A percentile compares a stretch with the other conserved stretches of the same genome.
These are phyloP conservation scores for Nyctereutes procyonoides DNA, from an alignment of 2,113 vertebrate genomes.

Conservation along the genomic window DNA sequence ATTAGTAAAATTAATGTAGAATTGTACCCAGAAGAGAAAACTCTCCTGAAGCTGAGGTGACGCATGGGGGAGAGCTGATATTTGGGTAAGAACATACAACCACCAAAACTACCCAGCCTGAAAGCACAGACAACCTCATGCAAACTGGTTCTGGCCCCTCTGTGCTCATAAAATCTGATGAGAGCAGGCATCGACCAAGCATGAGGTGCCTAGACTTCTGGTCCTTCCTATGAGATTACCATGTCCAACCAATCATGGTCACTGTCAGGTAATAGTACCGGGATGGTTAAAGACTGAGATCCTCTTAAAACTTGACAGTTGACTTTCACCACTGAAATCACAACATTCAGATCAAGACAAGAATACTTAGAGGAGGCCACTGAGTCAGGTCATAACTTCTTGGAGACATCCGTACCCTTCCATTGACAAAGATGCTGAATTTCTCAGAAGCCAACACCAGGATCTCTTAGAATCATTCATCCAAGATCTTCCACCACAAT, in stretches of 20 bases:
- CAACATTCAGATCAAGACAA: conserved; percentile 25
- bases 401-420: background rate
- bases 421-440: background rate
- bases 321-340: background rate
- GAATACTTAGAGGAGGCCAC: background rate
- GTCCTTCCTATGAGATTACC: background rate
- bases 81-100: background rate
- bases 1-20: background rate
- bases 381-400: background rate
- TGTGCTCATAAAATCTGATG: background rate
- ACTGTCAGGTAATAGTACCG: background rate
- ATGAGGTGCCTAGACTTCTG: background rate
- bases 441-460: background rate
- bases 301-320: background rate
- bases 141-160: background rate
- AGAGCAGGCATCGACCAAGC: background rate
- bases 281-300: no score
- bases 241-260: background rate
- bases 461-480: background rate
- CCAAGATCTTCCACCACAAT: background rate
- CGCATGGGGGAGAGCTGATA: background rate
- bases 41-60: background rate
- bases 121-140: background rate
- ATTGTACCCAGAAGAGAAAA: background rate
- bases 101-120: background rate